Evolutionary conservation across 2,888 invertebrate genomes (phyloP), one percentile per base, ranked within the genome.

Genomic region (Dione juno): DNA sequence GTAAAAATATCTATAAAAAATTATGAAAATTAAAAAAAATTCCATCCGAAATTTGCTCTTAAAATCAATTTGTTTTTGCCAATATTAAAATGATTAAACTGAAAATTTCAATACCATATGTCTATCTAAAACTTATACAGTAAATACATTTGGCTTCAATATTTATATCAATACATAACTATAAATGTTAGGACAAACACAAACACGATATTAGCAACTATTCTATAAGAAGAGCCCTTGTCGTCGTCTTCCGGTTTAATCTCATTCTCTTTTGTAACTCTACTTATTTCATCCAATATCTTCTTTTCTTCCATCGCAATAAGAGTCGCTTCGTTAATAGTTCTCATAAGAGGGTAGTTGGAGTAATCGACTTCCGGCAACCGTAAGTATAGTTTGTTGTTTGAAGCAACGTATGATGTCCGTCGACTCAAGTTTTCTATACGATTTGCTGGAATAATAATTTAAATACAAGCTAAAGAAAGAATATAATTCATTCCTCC

Each of bases 311-410:
- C 92, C 76, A 94, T 81, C 0, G 95, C 90, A 10, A 95, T 82
- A 0, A 90, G 86, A 1, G 96, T 90, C 0, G 95, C 96, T 70
- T 94, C 94, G 81, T 97, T 96, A 66, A 97, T 95, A 0, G 95
- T 94, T 61, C 95, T 94, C 90, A 97, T 94, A 0, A 97, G 86
- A 0, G 96, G 95, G 85, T 95, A 97, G 81, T 96, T 96, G 0
- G 84, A 78, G 70, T 81, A 85, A 19, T 87, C 82, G 0, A 81
- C 80, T 9, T 84, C 77, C 0, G 93, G 91, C 0, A 92, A 73
- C 0, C 90, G 82, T 0, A 93, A 82, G 0, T 84, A 81, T 0
- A 93, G 79, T 10, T 80, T 82, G 0, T 84, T 86, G 57, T 89
- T 83, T 0, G 86, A 78, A 0, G 87, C 76, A 0, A 87, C 82